These are phyloP conservation scores for Lapara coniferarum DNA, from an alignment of 2,888 invertebrate genomes.

Conservation along the genomic window DNA sequence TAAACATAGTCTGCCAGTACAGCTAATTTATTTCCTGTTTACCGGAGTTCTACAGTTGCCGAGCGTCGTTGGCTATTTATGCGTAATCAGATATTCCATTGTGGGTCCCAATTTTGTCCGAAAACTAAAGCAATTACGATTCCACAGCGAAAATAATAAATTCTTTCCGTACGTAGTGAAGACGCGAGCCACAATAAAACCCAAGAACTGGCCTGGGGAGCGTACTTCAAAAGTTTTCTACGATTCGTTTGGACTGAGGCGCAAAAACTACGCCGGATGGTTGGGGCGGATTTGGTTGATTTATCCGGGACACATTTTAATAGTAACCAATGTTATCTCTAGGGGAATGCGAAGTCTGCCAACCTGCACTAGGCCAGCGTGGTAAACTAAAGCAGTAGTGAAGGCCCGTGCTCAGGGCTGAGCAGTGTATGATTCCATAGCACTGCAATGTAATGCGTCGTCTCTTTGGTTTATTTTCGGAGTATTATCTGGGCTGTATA, in stretches of 20 bases:
- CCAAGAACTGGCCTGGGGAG: conserved; percentile 34
- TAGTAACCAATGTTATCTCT: too few relatives aligned
- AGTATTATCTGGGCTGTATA: too few relatives aligned
- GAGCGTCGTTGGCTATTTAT: conserved; percentile 16
- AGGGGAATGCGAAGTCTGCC: too few relatives aligned
- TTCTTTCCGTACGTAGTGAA: conserved; percentile 34
- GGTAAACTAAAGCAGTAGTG: too few relatives aligned
- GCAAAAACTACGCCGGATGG: conserved; percentile 41
- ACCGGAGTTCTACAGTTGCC: not conserved
- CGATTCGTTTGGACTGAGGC: conserved; percentile 42
- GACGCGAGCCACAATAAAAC: conserved; percentile 44
- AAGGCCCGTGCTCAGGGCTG: too few relatives aligned
- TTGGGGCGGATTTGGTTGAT: not conserved
- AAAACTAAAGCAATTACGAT: conserved; percentile 23
- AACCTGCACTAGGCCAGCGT: too few relatives aligned
- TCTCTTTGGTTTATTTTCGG: too few relatives aligned
- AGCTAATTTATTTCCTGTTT: conserved; percentile 22
- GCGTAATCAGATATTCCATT: conserved; percentile 24
- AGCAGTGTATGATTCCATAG: too few relatives aligned
- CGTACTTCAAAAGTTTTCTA: conserved; percentile 45
- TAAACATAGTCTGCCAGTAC: not conserved
- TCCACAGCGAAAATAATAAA: conserved; percentile 36
- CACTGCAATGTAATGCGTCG: too few relatives aligned
- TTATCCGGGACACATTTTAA: not conserved
- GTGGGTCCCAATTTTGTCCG: conserved; percentile 15